Evolutionary conservation across 1,140 invertebrate genomes (phyloP).

Genomic region (Zaprionus gabonicus): DNA sequence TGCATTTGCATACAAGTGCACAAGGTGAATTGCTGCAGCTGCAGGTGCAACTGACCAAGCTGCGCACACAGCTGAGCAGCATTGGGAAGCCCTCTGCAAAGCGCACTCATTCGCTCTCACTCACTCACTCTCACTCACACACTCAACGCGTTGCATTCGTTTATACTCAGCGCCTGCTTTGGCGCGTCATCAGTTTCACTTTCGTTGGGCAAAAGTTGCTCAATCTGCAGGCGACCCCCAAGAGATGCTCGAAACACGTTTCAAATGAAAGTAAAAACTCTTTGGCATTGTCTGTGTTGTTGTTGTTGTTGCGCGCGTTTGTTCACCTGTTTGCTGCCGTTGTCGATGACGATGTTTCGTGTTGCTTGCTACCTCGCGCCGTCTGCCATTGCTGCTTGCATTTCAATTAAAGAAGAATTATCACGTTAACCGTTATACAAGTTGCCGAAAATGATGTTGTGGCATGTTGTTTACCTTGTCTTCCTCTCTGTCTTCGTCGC

Average conservation of each 20-base stretch:
- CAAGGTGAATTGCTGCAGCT: conserved; percentile 31
- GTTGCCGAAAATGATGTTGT: conserved; percentile 21
- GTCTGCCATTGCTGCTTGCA: conserved; percentile 36
- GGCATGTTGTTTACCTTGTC: conserved; percentile 68
- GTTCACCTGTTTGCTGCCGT: conserved; percentile 63
- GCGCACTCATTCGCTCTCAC: conserved; percentile 10
- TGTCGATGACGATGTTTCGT: conserved; percentile 14
- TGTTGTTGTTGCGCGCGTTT: conserved; percentile 50
- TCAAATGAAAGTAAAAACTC: conserved; percentile 82
- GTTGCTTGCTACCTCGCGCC: conserved; percentile 19
- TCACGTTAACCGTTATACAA: conserved; percentile 70
- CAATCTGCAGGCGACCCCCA: conserved; percentile 59
- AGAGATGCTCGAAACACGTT: conserved; percentile 69
- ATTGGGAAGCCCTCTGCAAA: not conserved
- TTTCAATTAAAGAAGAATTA: conserved; percentile 77
- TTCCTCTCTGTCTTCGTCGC: conserved; percentile 17
- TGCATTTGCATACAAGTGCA: conserved; percentile 61
- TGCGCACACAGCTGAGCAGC: not conserved
- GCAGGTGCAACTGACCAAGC: conserved; percentile 17
- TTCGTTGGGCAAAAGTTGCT: conserved; percentile 76
- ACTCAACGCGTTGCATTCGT: conserved; percentile 36
- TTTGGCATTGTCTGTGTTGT: conserved; percentile 67
- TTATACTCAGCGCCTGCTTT: conserved; percentile 31
- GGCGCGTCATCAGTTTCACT: conserved; percentile 69
- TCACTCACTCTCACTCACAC: conserved; percentile 28